Conservation (phyloP, 2,797 vertebrate genomes). For the Amphiprion clarkii region DNA sequence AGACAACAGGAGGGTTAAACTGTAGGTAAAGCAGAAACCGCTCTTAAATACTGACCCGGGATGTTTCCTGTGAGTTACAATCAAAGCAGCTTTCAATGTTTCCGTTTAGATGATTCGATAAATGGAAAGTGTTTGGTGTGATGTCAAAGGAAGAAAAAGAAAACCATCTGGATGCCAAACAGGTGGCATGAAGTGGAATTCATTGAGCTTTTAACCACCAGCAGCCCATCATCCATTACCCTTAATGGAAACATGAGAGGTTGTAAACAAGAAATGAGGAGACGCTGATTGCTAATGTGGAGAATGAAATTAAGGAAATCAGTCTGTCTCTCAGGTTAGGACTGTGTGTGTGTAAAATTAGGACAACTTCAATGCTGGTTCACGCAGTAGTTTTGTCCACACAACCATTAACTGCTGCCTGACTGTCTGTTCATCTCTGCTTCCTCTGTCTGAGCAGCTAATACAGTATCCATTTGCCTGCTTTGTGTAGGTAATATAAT, state of each 20-base stretch:
- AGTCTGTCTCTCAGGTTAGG: background rate
- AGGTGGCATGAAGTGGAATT: background rate
- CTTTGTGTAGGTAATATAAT: slow-evolving; percentile 71
- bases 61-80: background rate
- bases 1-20: too few relatives aligned
- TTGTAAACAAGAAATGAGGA: background rate
- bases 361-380: background rate
- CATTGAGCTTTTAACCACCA: background rate
- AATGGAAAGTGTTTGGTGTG: slow-evolving; percentile 10
- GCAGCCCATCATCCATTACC: slow-evolving; percentile 4
- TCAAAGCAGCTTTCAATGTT: background rate
- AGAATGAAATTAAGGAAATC: background rate
- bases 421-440: slow-evolving; percentile 47
- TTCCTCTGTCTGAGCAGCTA: slow-evolving; percentile 60
- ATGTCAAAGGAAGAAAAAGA: background rate
- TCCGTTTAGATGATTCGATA: background rate
- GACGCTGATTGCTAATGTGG: background rate
- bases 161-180: background rate
- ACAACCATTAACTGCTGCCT: slow-evolving; percentile 42
- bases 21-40: background rate
- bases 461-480: slow-evolving; percentile 65
- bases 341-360: background rate
- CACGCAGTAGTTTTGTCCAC: background rate
- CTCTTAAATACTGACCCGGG: background rate
- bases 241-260: background rate